Conservation (phyloP, 2,888 invertebrate genomes). For the Aporophyla nigra region DNA sequence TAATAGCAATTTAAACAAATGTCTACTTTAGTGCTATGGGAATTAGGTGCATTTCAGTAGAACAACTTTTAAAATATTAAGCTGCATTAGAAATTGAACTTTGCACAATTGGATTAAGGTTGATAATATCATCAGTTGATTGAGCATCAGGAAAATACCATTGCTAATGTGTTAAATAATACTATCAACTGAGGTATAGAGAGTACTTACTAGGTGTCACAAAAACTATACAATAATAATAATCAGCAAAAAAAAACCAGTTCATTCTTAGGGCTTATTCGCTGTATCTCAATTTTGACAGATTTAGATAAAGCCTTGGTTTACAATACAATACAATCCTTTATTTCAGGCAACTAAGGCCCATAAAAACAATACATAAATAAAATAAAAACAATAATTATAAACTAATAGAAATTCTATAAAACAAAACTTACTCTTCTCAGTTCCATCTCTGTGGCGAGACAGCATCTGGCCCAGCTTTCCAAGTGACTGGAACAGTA, state of each 20-base stretch:
- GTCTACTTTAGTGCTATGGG: neutral
- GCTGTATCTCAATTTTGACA: too few relatives aligned
- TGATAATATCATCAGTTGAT: neutral
- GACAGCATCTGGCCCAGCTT: too few relatives aligned
- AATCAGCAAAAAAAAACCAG: neutral
- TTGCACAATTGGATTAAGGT: neutral
- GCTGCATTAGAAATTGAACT: neutral
- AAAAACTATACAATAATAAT: neutral
- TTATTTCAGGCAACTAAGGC: too few relatives aligned
- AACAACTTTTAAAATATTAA: neutral
- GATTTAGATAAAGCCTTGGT: too few relatives aligned
- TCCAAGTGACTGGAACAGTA: too few relatives aligned
- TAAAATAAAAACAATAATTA: too few relatives aligned
- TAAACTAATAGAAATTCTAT: too few relatives aligned
- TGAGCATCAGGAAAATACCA: neutral
- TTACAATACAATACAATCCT: too few relatives aligned
- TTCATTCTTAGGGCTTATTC: neutral
- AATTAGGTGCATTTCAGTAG: slow-evolving; percentile 18
- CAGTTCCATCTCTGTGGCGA: too few relatives aligned
- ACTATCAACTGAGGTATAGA: neutral
- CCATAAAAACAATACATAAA: too few relatives aligned
- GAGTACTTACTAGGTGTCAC: neutral
- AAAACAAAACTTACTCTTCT: too few relatives aligned
- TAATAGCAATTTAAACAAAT: neutral
- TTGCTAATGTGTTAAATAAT: slow-evolving; percentile 1